phyloP scores from a whole-genome alignment of 92 coral and sea anemone genomes.

The Umimayanthus kanabou region DNA sequence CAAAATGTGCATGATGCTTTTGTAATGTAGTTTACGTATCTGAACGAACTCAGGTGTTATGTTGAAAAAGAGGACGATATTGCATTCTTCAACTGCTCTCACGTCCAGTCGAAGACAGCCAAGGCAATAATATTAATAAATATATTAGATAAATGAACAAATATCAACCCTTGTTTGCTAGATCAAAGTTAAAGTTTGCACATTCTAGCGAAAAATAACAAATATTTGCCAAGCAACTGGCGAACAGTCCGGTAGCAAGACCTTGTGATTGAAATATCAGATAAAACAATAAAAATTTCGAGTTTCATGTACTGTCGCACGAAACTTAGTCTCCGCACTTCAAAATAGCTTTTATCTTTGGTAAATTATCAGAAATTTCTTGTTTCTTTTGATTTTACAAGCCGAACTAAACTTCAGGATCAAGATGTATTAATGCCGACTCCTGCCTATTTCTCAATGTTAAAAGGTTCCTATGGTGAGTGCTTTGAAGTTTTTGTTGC shows the following conservation, averaged over 20 bases:
- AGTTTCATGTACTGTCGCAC: background rate
- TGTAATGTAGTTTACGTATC: background rate
- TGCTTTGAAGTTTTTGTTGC: background rate
- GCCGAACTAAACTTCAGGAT: background rate
- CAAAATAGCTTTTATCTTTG: background rate
- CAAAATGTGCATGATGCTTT: too few species aligned
- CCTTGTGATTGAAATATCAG: background rate
- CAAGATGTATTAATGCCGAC: background rate
- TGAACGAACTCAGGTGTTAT: background rate
- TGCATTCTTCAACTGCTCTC: background rate
- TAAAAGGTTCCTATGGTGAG: conserved; percentile 34
- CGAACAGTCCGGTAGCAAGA: background rate
- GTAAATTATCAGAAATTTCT: background rate
- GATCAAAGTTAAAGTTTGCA: conserved; percentile 8
- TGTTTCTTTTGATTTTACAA: background rate
- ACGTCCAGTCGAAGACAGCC: conserved; percentile 2
- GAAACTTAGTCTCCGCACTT: background rate
- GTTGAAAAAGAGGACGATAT: background rate
- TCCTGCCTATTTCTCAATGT: conserved; percentile 23
- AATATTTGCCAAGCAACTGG: background rate
- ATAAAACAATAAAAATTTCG: background rate
- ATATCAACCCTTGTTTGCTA: background rate
- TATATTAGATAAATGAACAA: too few species aligned
- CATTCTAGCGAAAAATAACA: too few species aligned
- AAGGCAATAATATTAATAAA: too few species aligned